phyloP scores from a whole-genome alignment of 2,113 vertebrate genomes.

The Hippopotamus amphibius region DNA sequence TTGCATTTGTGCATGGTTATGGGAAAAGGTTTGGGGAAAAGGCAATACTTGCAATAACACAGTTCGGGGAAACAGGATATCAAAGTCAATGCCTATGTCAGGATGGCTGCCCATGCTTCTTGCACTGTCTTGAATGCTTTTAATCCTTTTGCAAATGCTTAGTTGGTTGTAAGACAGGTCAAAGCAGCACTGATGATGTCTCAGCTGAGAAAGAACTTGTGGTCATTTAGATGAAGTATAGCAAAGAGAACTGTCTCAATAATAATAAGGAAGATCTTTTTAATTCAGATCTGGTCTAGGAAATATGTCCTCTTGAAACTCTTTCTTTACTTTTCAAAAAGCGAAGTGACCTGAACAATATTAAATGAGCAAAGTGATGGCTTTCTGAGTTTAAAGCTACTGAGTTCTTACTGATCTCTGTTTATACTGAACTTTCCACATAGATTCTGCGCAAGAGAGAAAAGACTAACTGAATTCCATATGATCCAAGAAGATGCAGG shows the following conservation, averaged over 20 bases:
- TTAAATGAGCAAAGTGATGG: neutral
- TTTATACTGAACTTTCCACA: slow-evolving; percentile 18
- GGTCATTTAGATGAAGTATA: neutral
- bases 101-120: neutral
- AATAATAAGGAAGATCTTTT: neutral
- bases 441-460: neutral
- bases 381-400: slow-evolving; percentile 25
- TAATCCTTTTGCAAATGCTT: slow-evolving; percentile 61
- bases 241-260: neutral
- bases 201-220: neutral
- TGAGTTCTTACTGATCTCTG: neutral
- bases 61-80: slow-evolving; percentile 22
- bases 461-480: neutral
- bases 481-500: neutral
- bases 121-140: slow-evolving; percentile 13
- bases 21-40: neutral
- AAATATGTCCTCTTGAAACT: neutral
- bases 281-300: neutral
- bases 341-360: neutral
- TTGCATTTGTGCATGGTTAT: neutral
- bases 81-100: neutral
- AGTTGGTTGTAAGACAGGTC: slow-evolving; percentile 40
- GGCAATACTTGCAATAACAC: neutral
- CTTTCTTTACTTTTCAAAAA: slow-evolving; percentile 2
- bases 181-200: neutral